Conservation (phyloP, 2,113 vertebrate genomes). For the Eolophus roseicapilla region DNA sequence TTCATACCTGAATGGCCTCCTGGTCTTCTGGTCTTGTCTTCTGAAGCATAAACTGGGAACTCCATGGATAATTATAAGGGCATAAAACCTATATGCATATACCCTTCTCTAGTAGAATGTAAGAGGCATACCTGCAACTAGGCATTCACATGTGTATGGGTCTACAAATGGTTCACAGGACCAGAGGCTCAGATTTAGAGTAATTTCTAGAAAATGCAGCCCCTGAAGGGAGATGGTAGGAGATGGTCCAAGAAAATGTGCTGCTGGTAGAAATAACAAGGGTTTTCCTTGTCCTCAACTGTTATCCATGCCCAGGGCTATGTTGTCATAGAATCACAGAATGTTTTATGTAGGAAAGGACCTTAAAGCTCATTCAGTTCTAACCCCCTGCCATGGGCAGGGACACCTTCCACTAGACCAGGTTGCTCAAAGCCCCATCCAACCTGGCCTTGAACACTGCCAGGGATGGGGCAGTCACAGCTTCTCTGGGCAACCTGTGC, state of each 20-base stretch:
- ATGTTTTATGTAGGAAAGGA: neutral
- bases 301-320: neutral
- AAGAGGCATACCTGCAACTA: neutral
- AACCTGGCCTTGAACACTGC: neutral
- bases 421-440: neutral
- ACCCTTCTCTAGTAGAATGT: neutral
- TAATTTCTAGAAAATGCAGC: neutral
- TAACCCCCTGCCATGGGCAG: neutral
- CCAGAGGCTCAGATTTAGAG: neutral
- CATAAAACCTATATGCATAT: neutral
- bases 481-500: neutral
- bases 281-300: neutral
- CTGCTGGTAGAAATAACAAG: neutral
- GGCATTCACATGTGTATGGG: rapidly evolving
- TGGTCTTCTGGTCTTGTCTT: neutral
- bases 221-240: neutral
- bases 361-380: neutral
- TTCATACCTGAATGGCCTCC: neutral
- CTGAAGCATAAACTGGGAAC: neutral
- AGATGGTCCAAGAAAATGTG: neutral
- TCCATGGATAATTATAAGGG: neutral
- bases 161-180: neutral
- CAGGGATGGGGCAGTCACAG: neutral
- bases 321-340: neutral
- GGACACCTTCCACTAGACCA: neutral